These are phyloP conservation scores for Amphipyra berbera DNA, from an alignment of 2,888 invertebrate species.

Conservation along the genomic window DNA sequence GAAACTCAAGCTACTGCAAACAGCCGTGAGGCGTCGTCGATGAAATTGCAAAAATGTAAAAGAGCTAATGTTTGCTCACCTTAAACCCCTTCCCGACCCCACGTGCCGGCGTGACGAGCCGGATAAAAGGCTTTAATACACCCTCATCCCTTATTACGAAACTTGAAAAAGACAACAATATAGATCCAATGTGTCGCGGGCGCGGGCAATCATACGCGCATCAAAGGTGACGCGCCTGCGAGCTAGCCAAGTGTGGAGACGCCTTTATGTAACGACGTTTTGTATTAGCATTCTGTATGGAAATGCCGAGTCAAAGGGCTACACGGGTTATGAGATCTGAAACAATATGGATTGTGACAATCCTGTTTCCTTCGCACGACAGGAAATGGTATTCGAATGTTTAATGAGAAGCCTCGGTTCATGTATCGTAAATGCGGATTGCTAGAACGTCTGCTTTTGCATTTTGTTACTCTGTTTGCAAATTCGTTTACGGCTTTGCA, in stretches of 20 bases:
- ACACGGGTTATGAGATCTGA: conserved; percentile 87
- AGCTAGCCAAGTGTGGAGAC: conserved; percentile 86
- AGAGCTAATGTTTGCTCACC: conserved; percentile 90
- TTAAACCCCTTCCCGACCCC: conserved; percentile 89
- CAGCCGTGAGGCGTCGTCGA: conserved; percentile 84
- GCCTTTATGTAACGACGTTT: conserved; percentile 82
- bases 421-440: conserved; percentile 70
- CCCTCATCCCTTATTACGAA: conserved; percentile 90
- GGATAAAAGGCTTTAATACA: conserved; percentile 90
- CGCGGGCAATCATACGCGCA: conserved; percentile 89
- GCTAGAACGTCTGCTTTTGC: conserved; percentile 46
- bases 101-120: conserved; percentile 88
- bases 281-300: conserved; percentile 79
- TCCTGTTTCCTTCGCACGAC: conserved; percentile 85
- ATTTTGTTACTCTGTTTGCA: conserved; percentile 47
- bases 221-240: conserved; percentile 85
- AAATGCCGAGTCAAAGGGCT: conserved; percentile 86
- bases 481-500: conserved; percentile 38
- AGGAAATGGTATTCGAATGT: conserved; percentile 87
- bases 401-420: conserved; percentile 82
- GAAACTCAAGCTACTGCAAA: conserved; percentile 80
- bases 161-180: conserved; percentile 90
- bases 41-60: conserved; percentile 90
- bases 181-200: conserved; percentile 90
- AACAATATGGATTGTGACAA: conserved; percentile 88